Evolutionary conservation across 2,888 invertebrate species (phyloP).

Genomic region (Pomacea canaliculata): DNA sequence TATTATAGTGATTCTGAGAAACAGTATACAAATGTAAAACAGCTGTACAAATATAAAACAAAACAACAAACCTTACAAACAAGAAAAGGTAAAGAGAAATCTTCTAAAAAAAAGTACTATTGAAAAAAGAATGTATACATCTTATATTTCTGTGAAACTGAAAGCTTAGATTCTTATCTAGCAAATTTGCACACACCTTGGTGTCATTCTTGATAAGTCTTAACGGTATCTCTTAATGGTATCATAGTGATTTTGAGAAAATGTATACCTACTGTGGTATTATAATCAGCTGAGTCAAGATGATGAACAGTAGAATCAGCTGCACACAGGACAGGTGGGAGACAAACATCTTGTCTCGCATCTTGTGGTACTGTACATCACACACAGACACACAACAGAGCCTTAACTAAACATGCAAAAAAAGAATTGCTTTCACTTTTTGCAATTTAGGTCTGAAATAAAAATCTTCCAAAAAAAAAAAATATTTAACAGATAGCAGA

Average conservation of each 20-base stretch:
- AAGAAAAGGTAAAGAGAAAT: background rate
- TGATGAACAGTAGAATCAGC: conserved; percentile 79
- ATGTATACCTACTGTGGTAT: conserved; percentile 69
- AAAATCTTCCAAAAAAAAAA: too few relatives aligned
- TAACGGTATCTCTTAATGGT: conserved; percentile 93
- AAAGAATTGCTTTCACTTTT: too few relatives aligned
- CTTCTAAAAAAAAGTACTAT: too few relatives aligned
- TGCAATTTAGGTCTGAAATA: too few relatives aligned
- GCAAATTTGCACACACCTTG: conserved; percentile 36
- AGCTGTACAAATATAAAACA: background rate
- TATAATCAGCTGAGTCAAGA: conserved; percentile 78
- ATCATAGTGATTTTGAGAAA: conserved; percentile 66
- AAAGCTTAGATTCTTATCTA: too few relatives aligned
- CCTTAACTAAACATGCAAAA: too few relatives aligned
- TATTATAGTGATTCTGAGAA: conserved; percentile 2
- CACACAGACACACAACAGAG: background rate
- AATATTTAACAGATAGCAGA: too few relatives aligned
- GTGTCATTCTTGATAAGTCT: conserved; percentile 79
- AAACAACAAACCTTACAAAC: background rate
- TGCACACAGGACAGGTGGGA: conserved; percentile 88
- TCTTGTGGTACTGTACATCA: conserved; percentile 80
- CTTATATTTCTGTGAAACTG: too few relatives aligned
- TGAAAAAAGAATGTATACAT: background rate
- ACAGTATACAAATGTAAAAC: background rate
- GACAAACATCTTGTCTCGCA: conserved; percentile 87